Evolutionary conservation across 2,797 vertebrate species (phyloP).

Genomic region (Steatocranus sp.): DNA sequence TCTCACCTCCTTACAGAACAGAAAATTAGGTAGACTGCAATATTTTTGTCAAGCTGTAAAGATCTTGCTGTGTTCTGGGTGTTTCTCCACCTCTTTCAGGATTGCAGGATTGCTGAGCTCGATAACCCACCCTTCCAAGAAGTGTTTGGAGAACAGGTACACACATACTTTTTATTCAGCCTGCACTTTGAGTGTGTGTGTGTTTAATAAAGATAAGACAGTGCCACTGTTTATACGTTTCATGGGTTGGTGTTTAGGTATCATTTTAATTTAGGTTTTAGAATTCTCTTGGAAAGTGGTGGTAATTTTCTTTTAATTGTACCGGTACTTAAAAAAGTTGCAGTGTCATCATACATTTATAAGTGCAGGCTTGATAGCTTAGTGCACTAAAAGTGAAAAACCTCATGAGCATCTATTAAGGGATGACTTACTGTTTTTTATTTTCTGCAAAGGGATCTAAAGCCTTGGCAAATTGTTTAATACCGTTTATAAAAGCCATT

Average conservation of each 20-base stretch:
- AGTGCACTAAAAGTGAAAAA: neutral
- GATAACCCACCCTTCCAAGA: neutral
- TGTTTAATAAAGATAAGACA: neutral
- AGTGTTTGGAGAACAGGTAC: neutral
- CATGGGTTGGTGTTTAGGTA: neutral
- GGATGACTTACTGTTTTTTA: neutral
- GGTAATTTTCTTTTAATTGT: neutral
- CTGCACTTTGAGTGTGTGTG: neutral
- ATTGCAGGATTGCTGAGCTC: neutral
- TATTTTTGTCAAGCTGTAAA: neutral
- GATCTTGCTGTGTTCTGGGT: neutral
- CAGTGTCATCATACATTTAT: neutral
- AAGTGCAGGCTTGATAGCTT: neutral
- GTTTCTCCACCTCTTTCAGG: neutral
- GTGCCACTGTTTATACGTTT: neutral
- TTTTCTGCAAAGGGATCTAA: neutral
- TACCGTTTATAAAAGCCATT: neutral
- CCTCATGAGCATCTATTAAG: neutral
- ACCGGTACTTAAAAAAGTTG: neutral
- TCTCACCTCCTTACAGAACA: neutral
- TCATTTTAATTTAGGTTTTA: neutral
- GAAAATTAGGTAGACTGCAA: neutral
- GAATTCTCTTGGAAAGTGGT: neutral
- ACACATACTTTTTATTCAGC: neutral
- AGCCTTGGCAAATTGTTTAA: neutral